Evolutionary conservation across 2,797 vertebrate genomes (phyloP), one percentile per base, ranked within the genome.

Genomic region (Urophycis tenuis): DNA sequence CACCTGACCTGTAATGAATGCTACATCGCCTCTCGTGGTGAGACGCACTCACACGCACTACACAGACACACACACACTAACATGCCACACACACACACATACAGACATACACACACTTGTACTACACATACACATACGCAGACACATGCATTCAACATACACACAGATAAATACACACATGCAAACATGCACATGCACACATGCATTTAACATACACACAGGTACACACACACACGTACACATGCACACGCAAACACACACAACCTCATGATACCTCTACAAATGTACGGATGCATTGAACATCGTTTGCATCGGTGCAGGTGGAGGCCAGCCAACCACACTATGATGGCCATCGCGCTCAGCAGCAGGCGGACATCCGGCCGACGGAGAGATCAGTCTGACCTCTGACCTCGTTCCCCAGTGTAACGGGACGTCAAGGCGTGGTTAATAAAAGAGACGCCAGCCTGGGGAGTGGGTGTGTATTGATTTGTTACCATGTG

Each of bases 1-100:
- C 92, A 95, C 81, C 95, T 99, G 12, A 99, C 96, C 89, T 99
- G 97, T 89, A 95, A 96, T 0, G 95, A 97, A 74, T 99, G 97
- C 88, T 99, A 98, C 76, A 88, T 95, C 81, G 92, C 94, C 89
- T 96, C 96, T 85, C 93, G 95, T 81, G 96, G 97, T 99, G 87
- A 95, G 95, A 67, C 36, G 77, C 67, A 74, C 12, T 25, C 22
- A 60, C 9, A 29, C 1, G n/a, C 60, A 3, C 39, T 67, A 75
- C 73, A 69, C 49, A 78, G 29, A 10, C 30, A 76, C 71, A 73
- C 67, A 22, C 34, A 60, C 41, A 53, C 9, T 8, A 2, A 41
- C 39, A 11, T 41, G 39, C 41, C 6, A 11, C 60, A 67, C 25
- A 29, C 53, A 64, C 53, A 64, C 53, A 60, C 9, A 3, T 60